Base-by-base conservation (phyloP, 1,140 invertebrate genomes). In the Marisa cornuarietis region DNA sequence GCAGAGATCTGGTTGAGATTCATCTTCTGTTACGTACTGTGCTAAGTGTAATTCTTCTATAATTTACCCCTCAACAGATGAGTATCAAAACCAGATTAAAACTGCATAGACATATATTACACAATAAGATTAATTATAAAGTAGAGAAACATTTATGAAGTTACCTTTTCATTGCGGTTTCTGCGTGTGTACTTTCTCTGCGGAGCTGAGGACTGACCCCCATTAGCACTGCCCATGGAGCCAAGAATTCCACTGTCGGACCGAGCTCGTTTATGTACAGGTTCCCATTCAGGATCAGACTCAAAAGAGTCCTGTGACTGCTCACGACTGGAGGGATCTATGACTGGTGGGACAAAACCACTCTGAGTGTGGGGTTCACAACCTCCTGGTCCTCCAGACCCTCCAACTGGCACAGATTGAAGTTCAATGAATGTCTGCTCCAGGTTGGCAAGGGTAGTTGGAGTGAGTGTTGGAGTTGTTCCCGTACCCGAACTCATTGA, bases 401-500 rank as follows among this genome's bases (percentile, higher is more conserved):
- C 83, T 81, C 76, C 86, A 77, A 84, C 94, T 93, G 81, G 93
- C 91, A 90, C 94, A 93, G 88, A 93, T 93, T 90, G 87, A 86
- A 90, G 91, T 91, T 93, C 91, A 94, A 93, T 87, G 74, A 93
- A 93, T 0, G 92, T 92, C 91, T 98, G 96, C 90, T 98, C 96
- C 88, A 98, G 96, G 90, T 94, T 97, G 83, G 95, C 93, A 85
- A 98, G 92, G 79, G 96, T 97, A 31, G 97, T 98, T 79, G 97
- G 97, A 76, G 97, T 99, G 83, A 98, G 92, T 83, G 96, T 97
- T 78, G 96, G 94, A 83, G 96, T 98, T 73, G 96, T 97, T 24
- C 83, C 84, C 7, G 96, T 97, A 69, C 96, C 95, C 7, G 73
- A 26, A 88, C 73, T 82, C 11, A 80, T 81, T 52, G 81, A 82